These are phyloP conservation scores for Drosophila leontia DNA, from an alignment of 1,140 invertebrate genomes.

Conservation along the genomic window DNA sequence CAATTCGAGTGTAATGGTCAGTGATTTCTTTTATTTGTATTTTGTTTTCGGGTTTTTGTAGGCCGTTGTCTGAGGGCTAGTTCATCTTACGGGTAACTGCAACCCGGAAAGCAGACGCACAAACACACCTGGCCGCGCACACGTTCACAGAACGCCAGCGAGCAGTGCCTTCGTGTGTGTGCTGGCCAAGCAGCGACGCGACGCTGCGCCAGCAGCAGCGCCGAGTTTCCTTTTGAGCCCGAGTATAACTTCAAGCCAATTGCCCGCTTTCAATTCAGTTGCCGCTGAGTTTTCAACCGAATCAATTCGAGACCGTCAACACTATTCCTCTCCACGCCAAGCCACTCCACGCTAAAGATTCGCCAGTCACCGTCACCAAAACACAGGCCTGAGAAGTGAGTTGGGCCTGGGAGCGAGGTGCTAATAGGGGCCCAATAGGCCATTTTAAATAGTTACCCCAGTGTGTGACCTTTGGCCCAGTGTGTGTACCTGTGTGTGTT, in stretches of 20 bases:
- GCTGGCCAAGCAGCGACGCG: conserved; percentile 27
- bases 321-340: conserved; percentile 2
- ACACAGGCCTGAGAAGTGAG: conserved; percentile 43
- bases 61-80: conserved; percentile 26
- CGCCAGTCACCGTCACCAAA: conserved; percentile 17
- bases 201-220: conserved; percentile 15
- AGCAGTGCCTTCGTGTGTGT: neutral
- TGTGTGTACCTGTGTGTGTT: conserved; percentile 23
- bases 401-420: conserved; percentile 19
- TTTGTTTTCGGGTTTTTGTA: conserved; percentile 8
- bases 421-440: conserved; percentile 31
- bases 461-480: conserved; percentile 35
- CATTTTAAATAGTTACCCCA: conserved; percentile 12
- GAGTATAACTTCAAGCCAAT: conserved; percentile 82
- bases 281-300: conserved; percentile 75
- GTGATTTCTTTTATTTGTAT: conserved; percentile 7
- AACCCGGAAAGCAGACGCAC: conserved; percentile 50
- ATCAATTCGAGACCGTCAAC: conserved; percentile 58
- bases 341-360: conserved; percentile 19
- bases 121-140: conserved; percentile 44
- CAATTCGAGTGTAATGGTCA: conserved; percentile 42
- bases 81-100: conserved; percentile 29
- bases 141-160: conserved; percentile 26
- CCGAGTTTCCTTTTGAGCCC: conserved; percentile 71
- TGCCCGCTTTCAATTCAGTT: conserved; percentile 74